Evolutionary conservation across 2,113 vertebrate species (phyloP).

Genomic region (Marcusenius ussheri): DNA sequence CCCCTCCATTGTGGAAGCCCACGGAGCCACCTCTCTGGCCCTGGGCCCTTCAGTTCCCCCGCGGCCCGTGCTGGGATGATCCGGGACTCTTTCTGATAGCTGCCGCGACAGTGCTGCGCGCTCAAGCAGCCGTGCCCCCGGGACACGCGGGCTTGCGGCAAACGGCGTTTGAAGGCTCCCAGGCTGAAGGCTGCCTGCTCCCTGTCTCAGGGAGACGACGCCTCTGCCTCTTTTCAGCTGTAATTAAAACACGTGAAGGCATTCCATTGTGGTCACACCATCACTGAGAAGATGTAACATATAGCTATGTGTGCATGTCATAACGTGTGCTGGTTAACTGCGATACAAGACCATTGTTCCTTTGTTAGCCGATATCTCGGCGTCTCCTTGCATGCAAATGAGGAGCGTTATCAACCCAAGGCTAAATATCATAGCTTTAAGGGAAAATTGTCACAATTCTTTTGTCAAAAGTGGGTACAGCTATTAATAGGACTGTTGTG

Average conservation of each 20-base stretch:
- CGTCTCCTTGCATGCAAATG: neutral
- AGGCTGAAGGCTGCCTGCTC: neutral
- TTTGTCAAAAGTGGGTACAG: neutral
- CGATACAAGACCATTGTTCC: neutral
- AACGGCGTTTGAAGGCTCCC: neutral
- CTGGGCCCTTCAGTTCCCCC: neutral
- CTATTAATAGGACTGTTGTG: neutral
- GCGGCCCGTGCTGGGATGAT: neutral
- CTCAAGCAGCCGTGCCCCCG: neutral
- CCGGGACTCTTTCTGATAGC: neutral
- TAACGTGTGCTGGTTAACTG: neutral
- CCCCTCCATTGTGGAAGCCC: neutral
- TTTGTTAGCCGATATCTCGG: neutral
- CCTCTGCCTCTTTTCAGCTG: neutral
- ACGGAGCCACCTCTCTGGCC: neutral
- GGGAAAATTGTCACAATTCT: neutral
- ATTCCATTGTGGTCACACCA: neutral
- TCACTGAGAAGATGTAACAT: neutral
- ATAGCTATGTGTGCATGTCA: neutral
- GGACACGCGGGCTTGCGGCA: neutral
- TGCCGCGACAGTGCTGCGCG: neutral
- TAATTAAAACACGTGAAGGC: neutral
- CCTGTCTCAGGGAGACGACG: neutral
- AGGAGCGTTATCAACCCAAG: neutral
- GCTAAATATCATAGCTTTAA: constrained; percentile 11